These are phyloP conservation scores for Thera britannica DNA, from an alignment of 2,888 invertebrate species.

Conservation along the genomic window DNA sequence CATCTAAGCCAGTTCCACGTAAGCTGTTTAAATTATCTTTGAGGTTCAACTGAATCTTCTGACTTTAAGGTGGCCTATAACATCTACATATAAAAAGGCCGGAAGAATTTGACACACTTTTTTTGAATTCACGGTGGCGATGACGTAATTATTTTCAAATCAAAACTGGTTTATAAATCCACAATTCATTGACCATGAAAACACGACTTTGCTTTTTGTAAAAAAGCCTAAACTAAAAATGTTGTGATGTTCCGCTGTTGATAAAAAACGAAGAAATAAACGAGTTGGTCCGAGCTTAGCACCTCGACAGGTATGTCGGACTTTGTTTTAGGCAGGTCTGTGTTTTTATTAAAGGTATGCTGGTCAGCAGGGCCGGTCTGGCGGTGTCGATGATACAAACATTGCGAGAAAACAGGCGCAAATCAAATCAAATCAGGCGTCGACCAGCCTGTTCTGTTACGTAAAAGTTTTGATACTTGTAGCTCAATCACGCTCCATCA, in stretches of 20 bases:
- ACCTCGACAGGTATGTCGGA: conserved; percentile 15
- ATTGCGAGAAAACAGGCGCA: too few relatives aligned
- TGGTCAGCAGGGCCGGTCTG: background rate
- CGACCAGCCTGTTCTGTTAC: too few relatives aligned
- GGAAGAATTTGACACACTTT: background rate
- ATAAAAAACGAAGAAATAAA: conserved; percentile 31
- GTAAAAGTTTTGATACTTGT: too few relatives aligned
- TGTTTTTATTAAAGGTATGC: background rate
- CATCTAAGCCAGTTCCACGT: too few relatives aligned
- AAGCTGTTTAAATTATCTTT: too few relatives aligned
- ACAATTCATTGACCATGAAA: conserved; percentile 35
- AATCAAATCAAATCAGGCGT: too few relatives aligned
- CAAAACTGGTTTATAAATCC: background rate
- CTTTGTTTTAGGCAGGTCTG: conserved; percentile 11
- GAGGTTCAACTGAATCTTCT: too few relatives aligned
- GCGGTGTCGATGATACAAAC: too few relatives aligned
- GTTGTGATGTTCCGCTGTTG: conserved; percentile 23
- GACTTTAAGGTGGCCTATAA: background rate
- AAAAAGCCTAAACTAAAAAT: conserved; percentile 26
- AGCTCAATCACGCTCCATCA: too few relatives aligned
- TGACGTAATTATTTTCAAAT: conserved; percentile 7
- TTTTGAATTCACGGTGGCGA: conserved; percentile 1
- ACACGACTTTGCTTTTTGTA: conserved; percentile 39
- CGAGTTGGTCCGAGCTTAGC: conserved; percentile 18
- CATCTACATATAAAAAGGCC: background rate